These are phyloP conservation scores for Thunnus thynnus DNA, from an alignment of 2,113 vertebrate genomes.

Conservation along the genomic window DNA sequence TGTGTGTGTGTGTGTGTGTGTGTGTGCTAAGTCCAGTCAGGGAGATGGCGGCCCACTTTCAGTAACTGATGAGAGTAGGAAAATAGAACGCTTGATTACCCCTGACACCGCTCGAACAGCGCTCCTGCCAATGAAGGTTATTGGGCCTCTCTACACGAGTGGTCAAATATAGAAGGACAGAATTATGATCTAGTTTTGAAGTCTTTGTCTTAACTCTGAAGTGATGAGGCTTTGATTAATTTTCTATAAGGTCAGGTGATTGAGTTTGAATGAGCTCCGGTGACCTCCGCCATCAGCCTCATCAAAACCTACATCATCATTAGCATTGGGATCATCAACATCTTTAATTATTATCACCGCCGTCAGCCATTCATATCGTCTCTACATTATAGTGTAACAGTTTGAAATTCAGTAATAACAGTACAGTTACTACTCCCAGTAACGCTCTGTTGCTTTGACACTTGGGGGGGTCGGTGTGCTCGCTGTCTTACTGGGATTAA, in stretches of 20 bases:
- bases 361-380: constrained; percentile 22
- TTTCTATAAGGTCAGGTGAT: constrained; percentile 12
- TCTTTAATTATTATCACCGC: constrained; percentile 36
- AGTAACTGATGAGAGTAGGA: constrained; percentile 75
- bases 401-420: no score
- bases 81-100: constrained; percentile 83
- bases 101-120: constrained; percentile 65
- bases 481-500: no score
- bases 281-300: constrained; percentile 44
- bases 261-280: constrained; percentile 24
- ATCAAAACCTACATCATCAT: constrained; percentile 44
- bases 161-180: constrained; percentile 78
- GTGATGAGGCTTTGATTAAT: constrained; percentile 39
- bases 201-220: constrained; percentile 45
- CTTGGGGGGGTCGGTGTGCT: no score
- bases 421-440: no score
- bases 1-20: constrained; percentile 30
- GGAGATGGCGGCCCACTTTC: constrained; percentile 78
- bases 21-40: constrained; percentile 56
- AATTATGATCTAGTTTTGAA: constrained; percentile 63
- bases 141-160: constrained; percentile 56
- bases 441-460: no score
- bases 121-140: constrained; percentile 72
- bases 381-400: not conserved
- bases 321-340: constrained; percentile 29